These are phyloP conservation scores for Cylas formicarius DNA, from an alignment of 1,140 invertebrate genomes.

Conservation along the genomic window DNA sequence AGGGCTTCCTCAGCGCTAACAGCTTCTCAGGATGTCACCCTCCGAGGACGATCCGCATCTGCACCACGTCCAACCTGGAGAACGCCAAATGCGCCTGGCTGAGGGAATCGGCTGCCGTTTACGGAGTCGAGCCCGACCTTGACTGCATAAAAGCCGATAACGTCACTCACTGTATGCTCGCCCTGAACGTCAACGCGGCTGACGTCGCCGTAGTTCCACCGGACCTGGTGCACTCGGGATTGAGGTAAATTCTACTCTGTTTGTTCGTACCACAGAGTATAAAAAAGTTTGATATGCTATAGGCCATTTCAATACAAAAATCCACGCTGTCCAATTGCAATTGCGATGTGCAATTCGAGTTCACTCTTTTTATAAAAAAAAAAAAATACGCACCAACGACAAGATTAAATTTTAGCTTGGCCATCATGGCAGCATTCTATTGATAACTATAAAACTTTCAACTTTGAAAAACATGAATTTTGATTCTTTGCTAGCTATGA, in stretches of 20 bases:
- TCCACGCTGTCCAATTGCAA: no score
- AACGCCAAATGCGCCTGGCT: conserved; percentile 68
- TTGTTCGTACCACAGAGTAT: no score
- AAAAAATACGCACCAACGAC: no score
- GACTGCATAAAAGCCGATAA: conserved; percentile 53
- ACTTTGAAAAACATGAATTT: no score
- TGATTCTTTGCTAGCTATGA: no score
- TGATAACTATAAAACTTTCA: no score
- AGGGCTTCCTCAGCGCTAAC: conserved; percentile 50
- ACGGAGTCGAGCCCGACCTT: conserved; percentile 65
- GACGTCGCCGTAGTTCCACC: conserved; percentile 59
- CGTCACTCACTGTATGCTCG: conserved; percentile 56
- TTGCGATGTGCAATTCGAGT: no score
- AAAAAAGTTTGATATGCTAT: no score
- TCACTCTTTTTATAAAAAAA: no score
- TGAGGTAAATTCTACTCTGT: conserved; percentile 38
- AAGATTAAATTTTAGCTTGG: no score
- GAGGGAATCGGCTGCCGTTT: conserved; percentile 57
- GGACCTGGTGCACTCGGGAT: conserved; percentile 51
- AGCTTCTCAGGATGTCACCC: conserved; percentile 57
- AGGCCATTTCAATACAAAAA: no score
- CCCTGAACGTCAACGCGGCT: conserved; percentile 49
- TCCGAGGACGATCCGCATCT: conserved; percentile 51
- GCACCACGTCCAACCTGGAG: conserved; percentile 57
- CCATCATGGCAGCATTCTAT: no score